phyloP scores from a whole-genome alignment of 2,113 vertebrate species.

The Miniopterus natalensis region DNA sequence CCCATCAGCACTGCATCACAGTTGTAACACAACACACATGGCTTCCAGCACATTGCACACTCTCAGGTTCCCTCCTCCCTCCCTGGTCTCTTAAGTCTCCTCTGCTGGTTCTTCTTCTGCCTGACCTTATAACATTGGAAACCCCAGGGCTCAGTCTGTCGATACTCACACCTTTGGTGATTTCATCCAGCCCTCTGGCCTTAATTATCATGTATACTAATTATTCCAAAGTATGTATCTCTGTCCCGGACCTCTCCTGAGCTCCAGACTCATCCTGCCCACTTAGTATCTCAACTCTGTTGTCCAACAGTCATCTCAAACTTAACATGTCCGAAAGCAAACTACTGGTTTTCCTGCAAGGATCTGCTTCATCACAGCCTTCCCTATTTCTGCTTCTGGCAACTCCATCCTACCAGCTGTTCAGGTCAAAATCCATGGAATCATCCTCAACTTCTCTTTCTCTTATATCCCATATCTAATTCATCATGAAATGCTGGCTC shows the following conservation, averaged over 20 bases:
- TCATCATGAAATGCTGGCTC: not conserved
- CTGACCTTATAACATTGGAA: not conserved
- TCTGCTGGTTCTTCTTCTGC: not conserved
- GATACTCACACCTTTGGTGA: not conserved
- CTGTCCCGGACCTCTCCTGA: not conserved
- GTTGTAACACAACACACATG: not conserved
- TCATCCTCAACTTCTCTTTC: not conserved
- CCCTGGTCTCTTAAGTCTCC: not conserved
- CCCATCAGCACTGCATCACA: not conserved
- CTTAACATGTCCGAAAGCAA: not conserved
- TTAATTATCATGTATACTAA: not conserved
- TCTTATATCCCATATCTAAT: not conserved
- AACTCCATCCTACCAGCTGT: not conserved
- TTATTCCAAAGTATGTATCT: not conserved
- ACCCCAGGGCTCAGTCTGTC: not conserved
- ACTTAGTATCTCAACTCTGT: not conserved
- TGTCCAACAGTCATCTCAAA: conserved; percentile 31
- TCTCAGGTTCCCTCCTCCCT: not conserved
- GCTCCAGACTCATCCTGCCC: not conserved
- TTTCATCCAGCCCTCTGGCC: not conserved
- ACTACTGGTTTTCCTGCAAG: conserved; percentile 15
- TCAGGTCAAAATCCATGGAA: not conserved
- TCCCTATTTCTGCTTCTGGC: not conserved
- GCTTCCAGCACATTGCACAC: not conserved
- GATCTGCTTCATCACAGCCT: not conserved